Evolutionary conservation across 2,113 vertebrate genomes (phyloP), one percentile per base, ranked within the genome.

Genomic region (Centropus bengalensis): DNA sequence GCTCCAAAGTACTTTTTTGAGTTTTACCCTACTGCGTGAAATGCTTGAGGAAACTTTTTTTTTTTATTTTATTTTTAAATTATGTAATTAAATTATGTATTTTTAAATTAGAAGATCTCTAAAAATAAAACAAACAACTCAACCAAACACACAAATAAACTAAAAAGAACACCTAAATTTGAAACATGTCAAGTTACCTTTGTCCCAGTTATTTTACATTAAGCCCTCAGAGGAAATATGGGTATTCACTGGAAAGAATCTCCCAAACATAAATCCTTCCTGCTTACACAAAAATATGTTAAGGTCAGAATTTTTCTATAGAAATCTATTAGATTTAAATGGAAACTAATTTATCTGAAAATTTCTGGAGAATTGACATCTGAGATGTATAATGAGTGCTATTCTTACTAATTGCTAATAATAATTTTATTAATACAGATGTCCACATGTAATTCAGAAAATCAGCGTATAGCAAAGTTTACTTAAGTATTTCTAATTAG

Each of bases 1-100:
- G 2, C 1, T 8, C 3, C 6, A 40, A 33, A 4, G 9, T 8
- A 36, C 36, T 36, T 74, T 81, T 27, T 30, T 0, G 10, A 17
- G 3, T 28, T 94, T 94, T 74, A 44, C 44, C 62, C 14, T 81
- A 6, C 45, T 54, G 20, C 5, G 74, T 73, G 7, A 89, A 84
- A 40, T 55, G 1, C 54, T 82, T 64, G 20, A 93, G 19, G 49
- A 77, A 74, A 81, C 2, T n/a, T n/a, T n/a, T n/a, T n/a, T n/a
- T n/a, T n/a, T n/a, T n/a, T n/a, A n/a, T n/a, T n/a, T n/a, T n/a
- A n/a, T n/a, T n/a, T n/a, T n/a, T n/a, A n/a, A n/a, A n/a, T n/a
- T n/a, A n/a, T n/a, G n/a, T n/a, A n/a, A n/a, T n/a, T n/a, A n/a
- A n/a, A n/a, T n/a, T n/a, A n/a, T n/a, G 24, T 24, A 9, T 38